These are phyloP conservation scores for Mantis religiosa DNA, from an alignment of 2,888 invertebrate genomes.

Conservation along the genomic window DNA sequence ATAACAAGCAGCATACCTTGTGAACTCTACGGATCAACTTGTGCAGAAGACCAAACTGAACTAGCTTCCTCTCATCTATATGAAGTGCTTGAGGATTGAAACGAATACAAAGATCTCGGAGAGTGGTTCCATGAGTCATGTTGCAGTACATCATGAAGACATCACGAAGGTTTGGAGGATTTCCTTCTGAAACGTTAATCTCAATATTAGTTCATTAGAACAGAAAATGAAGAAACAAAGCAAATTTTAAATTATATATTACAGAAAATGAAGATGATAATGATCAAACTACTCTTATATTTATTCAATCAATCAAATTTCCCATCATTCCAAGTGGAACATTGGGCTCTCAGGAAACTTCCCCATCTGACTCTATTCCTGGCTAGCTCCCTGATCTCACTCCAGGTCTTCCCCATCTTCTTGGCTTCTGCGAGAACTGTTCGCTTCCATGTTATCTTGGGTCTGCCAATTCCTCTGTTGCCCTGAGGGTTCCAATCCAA, in stretches of 20 bases:
- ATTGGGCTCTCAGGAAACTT: too few species aligned
- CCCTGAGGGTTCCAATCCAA: too few species aligned
- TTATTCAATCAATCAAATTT: too few species aligned
- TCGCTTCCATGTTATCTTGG: too few species aligned
- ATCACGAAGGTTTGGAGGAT: constrained; percentile 62
- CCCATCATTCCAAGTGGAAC: too few species aligned
- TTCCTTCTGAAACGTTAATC: constrained; percentile 50
- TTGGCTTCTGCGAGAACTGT: too few species aligned
- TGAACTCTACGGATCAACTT: constrained; percentile 77
- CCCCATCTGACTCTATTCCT: too few species aligned
- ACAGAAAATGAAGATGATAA: too few species aligned
- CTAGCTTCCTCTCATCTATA: constrained; percentile 75
- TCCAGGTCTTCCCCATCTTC: too few species aligned
- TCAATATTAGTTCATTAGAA: neutral
- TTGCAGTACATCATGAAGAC: constrained; percentile 71
- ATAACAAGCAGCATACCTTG: constrained; percentile 63
- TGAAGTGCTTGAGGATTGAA: constrained; percentile 67
- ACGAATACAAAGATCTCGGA: constrained; percentile 69
- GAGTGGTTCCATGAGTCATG: constrained; percentile 72
- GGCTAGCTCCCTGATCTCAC: too few species aligned
- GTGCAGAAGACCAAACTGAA: constrained; percentile 83
- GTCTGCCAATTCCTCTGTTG: too few species aligned
- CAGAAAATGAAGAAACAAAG: neutral
- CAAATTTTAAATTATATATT: neutral
- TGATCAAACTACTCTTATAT: too few species aligned